Evolutionary conservation across 1,140 invertebrate species (phyloP).

Genomic region (Drosophila sp.): DNA sequence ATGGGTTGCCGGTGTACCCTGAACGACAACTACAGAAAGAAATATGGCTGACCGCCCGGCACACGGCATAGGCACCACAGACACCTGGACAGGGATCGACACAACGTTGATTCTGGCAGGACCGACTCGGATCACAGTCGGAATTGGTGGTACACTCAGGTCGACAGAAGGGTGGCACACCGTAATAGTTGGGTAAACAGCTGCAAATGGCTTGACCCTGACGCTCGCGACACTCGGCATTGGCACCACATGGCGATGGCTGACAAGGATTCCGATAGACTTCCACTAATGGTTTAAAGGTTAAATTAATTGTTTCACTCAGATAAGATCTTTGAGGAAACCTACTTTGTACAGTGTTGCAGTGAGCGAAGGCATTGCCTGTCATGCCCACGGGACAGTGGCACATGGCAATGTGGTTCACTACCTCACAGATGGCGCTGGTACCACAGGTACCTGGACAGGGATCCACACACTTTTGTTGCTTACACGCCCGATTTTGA

Average conservation of each 20-base stretch:
- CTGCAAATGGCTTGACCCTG: constrained; percentile 87
- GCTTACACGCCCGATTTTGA: constrained; percentile 89
- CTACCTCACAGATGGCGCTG: constrained; percentile 90
- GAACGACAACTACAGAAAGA: constrained; percentile 88
- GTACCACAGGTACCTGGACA: constrained; percentile 91
- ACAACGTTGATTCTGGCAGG: constrained; percentile 90
- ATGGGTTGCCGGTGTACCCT: constrained; percentile 87
- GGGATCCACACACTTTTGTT: constrained; percentile 90
- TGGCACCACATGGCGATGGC: constrained; percentile 91
- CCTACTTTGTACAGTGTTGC: constrained; percentile 85
- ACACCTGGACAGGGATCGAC: constrained; percentile 88
- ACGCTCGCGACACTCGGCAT: constrained; percentile 87
- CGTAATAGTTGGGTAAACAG: constrained; percentile 87
- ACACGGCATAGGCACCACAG: constrained; percentile 88
- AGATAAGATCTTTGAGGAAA: constrained; percentile 27
- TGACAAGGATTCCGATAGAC: constrained; percentile 86
- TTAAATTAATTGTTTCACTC: constrained; percentile 11
- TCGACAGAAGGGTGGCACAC: constrained; percentile 88
- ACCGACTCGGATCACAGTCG: constrained; percentile 88
- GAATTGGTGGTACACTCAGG: constrained; percentile 88
- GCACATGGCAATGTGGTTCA: constrained; percentile 92
- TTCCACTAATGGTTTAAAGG: constrained; percentile 47
- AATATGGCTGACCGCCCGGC: constrained; percentile 87
- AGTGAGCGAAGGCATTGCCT: constrained; percentile 90
- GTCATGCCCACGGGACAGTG: constrained; percentile 89